Conservation (phyloP, 2,888 invertebrate species). For the Malthinus seriepunctatus region DNA sequence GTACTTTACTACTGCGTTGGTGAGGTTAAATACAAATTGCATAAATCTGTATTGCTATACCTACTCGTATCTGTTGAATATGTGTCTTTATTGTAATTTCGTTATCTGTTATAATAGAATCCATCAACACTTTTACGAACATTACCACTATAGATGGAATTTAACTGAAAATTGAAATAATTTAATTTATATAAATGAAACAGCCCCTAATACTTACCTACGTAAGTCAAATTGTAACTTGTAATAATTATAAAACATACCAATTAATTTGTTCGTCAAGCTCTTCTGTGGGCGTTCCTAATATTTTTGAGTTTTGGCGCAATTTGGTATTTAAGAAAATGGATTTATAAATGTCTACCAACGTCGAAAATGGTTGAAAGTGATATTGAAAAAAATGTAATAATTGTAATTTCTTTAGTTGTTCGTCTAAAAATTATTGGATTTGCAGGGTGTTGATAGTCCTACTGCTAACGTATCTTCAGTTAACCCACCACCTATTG, state of each 20-base stretch:
- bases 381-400: conserved; percentile 34
- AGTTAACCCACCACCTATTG: conserved; percentile 45
- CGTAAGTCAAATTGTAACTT: conserved; percentile 44
- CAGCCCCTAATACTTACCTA: conserved; percentile 53
- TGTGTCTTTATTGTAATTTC: neutral
- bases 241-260: neutral
- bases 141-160: conserved; percentile 54
- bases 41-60: no score
- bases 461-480: conserved; percentile 44
- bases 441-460: conserved; percentile 48
- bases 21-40: no score
- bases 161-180: conserved; percentile 45
- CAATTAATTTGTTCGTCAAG: conserved; percentile 40
- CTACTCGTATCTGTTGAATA: no score
- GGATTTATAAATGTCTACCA: conserved; percentile 50
- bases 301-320: conserved; percentile 54
- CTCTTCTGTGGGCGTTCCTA: conserved; percentile 53
- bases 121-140: conserved; percentile 48
- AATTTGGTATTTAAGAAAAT: conserved; percentile 55
- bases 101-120: conserved; percentile 41
- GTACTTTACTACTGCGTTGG: no score
- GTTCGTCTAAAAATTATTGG: conserved; percentile 4
- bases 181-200: conserved; percentile 49
- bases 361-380: conserved; percentile 34
- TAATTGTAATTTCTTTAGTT: conserved; percentile 9